Evolutionary conservation across 1,140 invertebrate species (phyloP).

Genomic region (Battus philenor): DNA sequence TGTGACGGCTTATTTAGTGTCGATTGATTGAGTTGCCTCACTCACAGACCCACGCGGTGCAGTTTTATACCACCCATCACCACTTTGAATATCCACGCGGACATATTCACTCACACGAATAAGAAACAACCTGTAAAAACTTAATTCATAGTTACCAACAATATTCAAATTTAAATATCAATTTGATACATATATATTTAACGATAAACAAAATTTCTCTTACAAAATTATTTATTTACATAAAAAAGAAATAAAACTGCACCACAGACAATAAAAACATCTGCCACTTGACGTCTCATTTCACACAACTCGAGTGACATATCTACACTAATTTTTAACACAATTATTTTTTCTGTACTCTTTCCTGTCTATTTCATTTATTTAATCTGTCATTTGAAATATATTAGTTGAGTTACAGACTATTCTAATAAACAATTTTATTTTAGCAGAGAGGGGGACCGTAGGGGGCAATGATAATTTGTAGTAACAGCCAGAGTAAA

Average conservation of each 20-base stretch:
- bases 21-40: slow-evolving; percentile 54
- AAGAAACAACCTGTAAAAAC: no score
- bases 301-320: slow-evolving; percentile 18
- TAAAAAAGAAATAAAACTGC: slow-evolving; percentile 28
- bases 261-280: slow-evolving; percentile 26
- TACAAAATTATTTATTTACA: background rate
- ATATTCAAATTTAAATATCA: no score
- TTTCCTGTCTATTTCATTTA: slow-evolving; percentile 17
- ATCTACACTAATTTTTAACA: slow-evolving; percentile 27
- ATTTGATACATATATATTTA: no score
- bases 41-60: slow-evolving; percentile 41
- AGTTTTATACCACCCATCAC: slow-evolving; percentile 57
- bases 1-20: slow-evolving; percentile 62
- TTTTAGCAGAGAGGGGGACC: slow-evolving; percentile 75
- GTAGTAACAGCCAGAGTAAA: slow-evolving; percentile 68
- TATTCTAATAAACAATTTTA: slow-evolving; percentile 51
- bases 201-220: no score
- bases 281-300: slow-evolving; percentile 16
- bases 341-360: slow-evolving; percentile 24
- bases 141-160: no score
- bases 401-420: background rate
- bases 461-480: slow-evolving; percentile 64
- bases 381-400: slow-evolving; percentile 14
- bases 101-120: no score
- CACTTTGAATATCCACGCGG: no score